Evolutionary conservation across 2,888 invertebrate species (phyloP).

Genomic region (Cantharis rustica): DNA sequence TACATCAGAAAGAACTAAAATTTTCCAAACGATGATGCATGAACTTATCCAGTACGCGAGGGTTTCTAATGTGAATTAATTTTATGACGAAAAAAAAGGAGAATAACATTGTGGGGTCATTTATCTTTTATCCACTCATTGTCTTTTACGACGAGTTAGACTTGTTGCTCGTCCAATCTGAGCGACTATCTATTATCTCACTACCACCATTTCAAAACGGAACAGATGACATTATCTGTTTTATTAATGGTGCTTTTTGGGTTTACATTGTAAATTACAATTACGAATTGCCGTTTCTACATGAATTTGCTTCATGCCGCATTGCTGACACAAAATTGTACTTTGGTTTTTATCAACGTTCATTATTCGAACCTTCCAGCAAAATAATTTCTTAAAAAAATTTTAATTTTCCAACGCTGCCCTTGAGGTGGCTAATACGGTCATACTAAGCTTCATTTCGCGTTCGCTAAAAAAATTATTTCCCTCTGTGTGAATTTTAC

Average conservation of each 20-base stretch:
- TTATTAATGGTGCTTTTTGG: constrained; percentile 16
- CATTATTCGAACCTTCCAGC: neutral
- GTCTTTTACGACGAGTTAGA: constrained; percentile 14
- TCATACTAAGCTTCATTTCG: no score
- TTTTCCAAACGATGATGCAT: constrained; percentile 16
- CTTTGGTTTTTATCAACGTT: neutral
- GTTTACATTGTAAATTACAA: constrained; percentile 9
- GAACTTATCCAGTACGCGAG: constrained; percentile 6
- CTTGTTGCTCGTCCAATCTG: constrained; percentile 19
- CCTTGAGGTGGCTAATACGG: no score
- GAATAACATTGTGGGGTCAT: constrained; percentile 11
- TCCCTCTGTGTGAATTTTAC: no score
- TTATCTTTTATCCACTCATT: constrained; percentile 25
- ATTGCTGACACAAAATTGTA: neutral
- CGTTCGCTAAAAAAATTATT: no score
- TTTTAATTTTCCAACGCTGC: neutral
- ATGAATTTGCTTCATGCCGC: neutral
- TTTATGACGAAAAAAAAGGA: constrained; percentile 18
- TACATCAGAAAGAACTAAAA: neutral
- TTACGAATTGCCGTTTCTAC: neutral
- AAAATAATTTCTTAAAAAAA: neutral
- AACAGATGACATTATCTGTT: constrained; percentile 17
- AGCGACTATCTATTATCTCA: constrained; percentile 13
- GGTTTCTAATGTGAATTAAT: constrained; percentile 25
- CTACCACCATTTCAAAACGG: constrained; percentile 9